A percentile compares a stretch with the other conserved stretches of the same genome.
phyloP scores from a whole-genome alignment of 2,113 vertebrate genomes.

The Pantherophis guttatus region DNA sequence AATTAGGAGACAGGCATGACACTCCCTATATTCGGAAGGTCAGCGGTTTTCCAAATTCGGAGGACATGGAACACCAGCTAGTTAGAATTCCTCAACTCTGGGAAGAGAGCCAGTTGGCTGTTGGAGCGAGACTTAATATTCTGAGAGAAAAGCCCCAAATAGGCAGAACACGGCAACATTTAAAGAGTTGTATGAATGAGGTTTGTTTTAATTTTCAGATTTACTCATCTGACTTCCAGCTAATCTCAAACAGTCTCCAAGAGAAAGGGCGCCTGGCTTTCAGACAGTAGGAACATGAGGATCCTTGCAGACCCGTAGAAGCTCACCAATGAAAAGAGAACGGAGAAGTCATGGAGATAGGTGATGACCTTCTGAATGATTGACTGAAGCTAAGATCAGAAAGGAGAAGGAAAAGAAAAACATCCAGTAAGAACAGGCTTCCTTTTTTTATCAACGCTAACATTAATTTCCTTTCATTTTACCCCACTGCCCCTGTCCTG shows the following conservation, averaged over 20 bases:
- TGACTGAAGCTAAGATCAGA: conserved; percentile 81
- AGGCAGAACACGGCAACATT: not conserved
- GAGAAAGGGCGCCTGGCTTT: not conserved
- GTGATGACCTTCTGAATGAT: conserved; percentile 90
- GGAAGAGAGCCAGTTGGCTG: not conserved
- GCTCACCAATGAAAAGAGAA: conserved; percentile 96
- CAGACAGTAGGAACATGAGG: not conserved
- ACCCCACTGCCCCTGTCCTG: not conserved
- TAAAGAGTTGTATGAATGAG: not conserved
- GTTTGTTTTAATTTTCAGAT: not conserved
- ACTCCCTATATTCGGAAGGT: not conserved
- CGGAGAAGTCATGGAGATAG: conserved; percentile 90
- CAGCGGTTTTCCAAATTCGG: not conserved
- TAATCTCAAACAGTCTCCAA: not conserved
- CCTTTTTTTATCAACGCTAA: not conserved
- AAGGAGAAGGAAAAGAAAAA: not conserved
- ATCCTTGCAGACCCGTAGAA: not conserved
- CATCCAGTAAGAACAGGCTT: not conserved
- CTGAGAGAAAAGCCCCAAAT: not conserved
- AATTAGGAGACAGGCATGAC: not conserved
- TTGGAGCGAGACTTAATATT: not conserved
- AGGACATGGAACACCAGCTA: not conserved
- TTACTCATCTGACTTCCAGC: not conserved
- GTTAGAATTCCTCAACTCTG: not conserved
- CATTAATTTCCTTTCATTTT: not conserved